Percentiles rank a stretch among this genome's conserved stretches.
These are phyloP conservation scores for Apteryx owenii DNA, from an alignment of 2,113 vertebrate genomes.

Conservation along the genomic window DNA sequence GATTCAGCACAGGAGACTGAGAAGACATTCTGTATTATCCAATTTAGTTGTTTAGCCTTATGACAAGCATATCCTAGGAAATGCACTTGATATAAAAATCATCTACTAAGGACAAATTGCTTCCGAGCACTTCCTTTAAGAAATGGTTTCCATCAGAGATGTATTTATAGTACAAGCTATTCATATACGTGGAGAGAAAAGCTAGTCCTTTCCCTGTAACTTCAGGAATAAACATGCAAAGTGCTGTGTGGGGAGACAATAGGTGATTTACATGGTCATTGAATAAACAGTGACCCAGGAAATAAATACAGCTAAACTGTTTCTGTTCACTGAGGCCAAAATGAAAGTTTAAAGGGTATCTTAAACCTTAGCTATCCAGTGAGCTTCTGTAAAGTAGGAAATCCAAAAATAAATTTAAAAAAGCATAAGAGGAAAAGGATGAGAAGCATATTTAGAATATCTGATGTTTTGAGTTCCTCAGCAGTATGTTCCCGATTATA, in stretches of 20 bases:
- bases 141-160: constrained; percentile 55
- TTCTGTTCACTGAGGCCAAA: background rate
- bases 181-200: background rate
- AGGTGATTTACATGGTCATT: background rate
- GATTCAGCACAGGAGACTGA: background rate
- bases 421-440: background rate
- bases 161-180: constrained; percentile 25
- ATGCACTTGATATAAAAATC: constrained; percentile 58
- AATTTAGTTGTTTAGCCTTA: constrained; percentile 5
- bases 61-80: constrained; percentile 58
- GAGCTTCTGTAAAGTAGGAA: background rate
- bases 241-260: background rate
- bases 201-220: constrained; percentile 9
- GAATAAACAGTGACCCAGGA: background rate
- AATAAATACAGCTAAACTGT: background rate
- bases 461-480: background rate
- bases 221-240: constrained; percentile 28
- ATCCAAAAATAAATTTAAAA: background rate
- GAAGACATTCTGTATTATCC: background rate
- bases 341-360: background rate
- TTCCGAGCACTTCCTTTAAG: constrained; percentile 66
- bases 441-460: background rate
- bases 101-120: constrained; percentile 62
- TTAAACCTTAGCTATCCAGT: background rate
- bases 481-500: background rate